Evolutionary conservation across 2,888 invertebrate species (phyloP), one percentile per base, ranked within the genome.

Genomic region (Harpalus rubripes): DNA sequence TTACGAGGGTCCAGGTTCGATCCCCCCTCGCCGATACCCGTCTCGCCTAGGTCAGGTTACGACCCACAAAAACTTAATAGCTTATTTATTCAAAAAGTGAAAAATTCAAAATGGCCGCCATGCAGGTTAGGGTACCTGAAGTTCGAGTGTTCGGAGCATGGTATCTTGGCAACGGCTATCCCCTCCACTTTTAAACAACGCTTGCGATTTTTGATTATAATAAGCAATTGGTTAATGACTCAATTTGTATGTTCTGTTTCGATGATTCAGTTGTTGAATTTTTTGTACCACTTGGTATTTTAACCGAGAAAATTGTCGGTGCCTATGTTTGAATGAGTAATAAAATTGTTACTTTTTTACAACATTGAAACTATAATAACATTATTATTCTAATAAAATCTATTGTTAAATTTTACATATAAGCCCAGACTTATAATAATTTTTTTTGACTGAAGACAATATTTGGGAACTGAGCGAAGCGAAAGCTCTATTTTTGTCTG

Each of bases 1-100:
- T 91, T 91, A 91, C 90, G 90, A 90, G 88, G 89, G 90, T 89
- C 63, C 63, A 61, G 44, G 63, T 84, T 79, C 39, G 18, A 39
- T 22, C 41, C 61, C 84, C 78, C 39, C 74, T 74, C 15, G 39
- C 76, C 39, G 8, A 52, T 44, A 18, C 44, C 65, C 61, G 41
- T 59, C 56, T 26, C 72, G 56, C 26, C 74, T 22, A 59, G 65
- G 16, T 63, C 63, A 63, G 84, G 84, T 76, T 84, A 65, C 91
- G 90, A 90, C 90, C 90, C 89, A 91, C 90, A 91, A 91, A 90
- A 91, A 90, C 90, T 90, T 91, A 91, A 91, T 91, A 91, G 91
- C 91, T 91, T 91, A 91, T 91, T 91, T 91, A 91, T 91, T 91
- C 91, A 91, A 90, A 91, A 91, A 91, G 91, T 90, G 91, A 91